Base-by-base conservation (phyloP, 35 echinoderm and acorn worm species). In the Heliocidaris tuberculata region DNA sequence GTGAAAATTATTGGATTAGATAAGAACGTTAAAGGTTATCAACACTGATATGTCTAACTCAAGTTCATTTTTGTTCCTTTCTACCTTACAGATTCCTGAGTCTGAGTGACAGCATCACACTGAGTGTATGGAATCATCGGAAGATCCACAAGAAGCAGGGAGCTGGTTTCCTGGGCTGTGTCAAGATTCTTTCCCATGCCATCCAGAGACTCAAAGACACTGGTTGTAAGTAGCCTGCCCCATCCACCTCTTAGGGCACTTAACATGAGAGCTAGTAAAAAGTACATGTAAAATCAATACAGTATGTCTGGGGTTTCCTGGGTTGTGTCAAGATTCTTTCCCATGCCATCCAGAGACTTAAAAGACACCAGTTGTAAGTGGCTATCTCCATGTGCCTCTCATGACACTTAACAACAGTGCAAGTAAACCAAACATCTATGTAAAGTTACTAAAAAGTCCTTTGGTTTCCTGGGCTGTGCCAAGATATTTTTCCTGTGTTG, bases 81-180 rank as follows among this genome's bases (percentile, higher is more conserved):
- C 7, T 48, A 29, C 21, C 31, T 88, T 92, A 32, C 95, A 99
- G 98, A 95, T 99, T 97, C 95, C 94, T 99, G 52, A 97, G 98
- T 59, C 95, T 96, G 89, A 96, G 97, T 61, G 98, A 99, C 88
- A 95, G 95, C 71, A 99, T 99, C 59, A 99, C 96, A 32, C 97
- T 99, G 27, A 99, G 98, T 94, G 86, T 99, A 65, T 99, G 98
- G 98, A 99, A 99, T 90, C 96, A 99, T 94, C 95, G 96, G 50
- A 99, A 99, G 95, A 99, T 97, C 24, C 98, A 99, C 96, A 99
- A 99, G 96, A 99, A 99, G 86, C 98, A 99, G 92, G 98, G 98
- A 60, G 98, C 98, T 85, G 98, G 98, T 29, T 99, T 99, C 92
- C 95, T 99, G 13, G 98, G 98, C n/a, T 99, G 98, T 95, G 95